Conservation (phyloP, 2,888 invertebrate genomes). For the Gisinianus flammeolus region DNA sequence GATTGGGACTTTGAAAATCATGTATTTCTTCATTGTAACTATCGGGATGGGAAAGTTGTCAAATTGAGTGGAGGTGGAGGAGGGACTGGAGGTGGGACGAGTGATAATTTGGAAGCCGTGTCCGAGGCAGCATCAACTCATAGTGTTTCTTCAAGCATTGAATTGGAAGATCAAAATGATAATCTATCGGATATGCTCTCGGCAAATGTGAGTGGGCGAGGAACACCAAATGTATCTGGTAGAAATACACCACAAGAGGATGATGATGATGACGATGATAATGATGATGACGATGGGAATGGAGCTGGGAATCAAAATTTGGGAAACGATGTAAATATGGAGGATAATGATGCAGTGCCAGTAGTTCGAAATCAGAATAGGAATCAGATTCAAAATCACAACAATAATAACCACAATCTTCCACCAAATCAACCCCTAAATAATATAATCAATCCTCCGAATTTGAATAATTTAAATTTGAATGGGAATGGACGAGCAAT, state of each 20-base stretch:
- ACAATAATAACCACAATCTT: background rate
- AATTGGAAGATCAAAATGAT: conserved; percentile 78
- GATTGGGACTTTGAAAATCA: conserved; percentile 46
- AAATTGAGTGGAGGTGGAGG: conserved; percentile 64
- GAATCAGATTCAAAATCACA: too few species aligned
- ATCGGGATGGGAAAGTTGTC: conserved; percentile 45
- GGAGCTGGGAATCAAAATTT: conserved; percentile 37
- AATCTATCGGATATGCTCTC: conserved; percentile 97
- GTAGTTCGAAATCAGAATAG: background rate
- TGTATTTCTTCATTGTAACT: conserved; percentile 47
- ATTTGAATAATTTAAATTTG: conserved; percentile 55
- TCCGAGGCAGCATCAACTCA: conserved; percentile 96
- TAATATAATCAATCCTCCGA: conserved; percentile 53
- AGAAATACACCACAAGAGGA: conserved; percentile 86
- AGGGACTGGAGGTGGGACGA: conserved; percentile 64
- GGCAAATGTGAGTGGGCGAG: conserved; percentile 89
- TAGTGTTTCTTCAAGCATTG: conserved; percentile 85
- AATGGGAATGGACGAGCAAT: conserved; percentile 35
- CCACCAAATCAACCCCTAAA: conserved; percentile 9
- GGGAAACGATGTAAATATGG: conserved; percentile 44
- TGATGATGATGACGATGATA: conserved; percentile 54
- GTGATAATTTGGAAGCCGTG: conserved; percentile 92
- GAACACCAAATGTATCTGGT: conserved; percentile 94
- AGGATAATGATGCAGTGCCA: conserved; percentile 43
- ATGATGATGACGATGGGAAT: conserved; percentile 37